Base-by-base conservation (phyloP, 2,797 vertebrate genomes). In the Falco novaeseelandiae region DNA sequence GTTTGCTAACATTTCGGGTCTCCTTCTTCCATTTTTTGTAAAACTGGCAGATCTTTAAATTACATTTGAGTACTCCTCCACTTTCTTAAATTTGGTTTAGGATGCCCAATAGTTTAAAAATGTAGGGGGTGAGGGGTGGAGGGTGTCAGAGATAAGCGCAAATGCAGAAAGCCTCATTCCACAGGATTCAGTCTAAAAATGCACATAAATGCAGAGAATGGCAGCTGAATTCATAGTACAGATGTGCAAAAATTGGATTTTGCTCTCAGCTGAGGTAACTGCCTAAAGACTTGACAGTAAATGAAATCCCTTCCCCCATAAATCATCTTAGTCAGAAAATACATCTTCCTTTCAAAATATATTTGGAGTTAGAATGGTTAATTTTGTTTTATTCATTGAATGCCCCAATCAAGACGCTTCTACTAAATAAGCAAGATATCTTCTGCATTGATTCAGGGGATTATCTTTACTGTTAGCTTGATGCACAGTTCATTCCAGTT, bases 381-480 rank as follows among this genome's bases (percentile, higher is more conserved):
- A 44, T 80, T 77, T 83, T 65, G 20, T 9, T 86, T 76, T 54
- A 36, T 57, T 59, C 29, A 25, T 69, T 66, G 8, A 70, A 40
- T 57, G n/a, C 38, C 32, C 29, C 46, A 71, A 61, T 71, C 92
- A 90, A 90, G 61, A 89, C 21, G 70, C 52, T 94, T 87, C 78
- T 83, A 46, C 21, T 69, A 54, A 90, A 79, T 51, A 88, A 91
- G 65, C 7, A 69, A 76, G 34, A 4, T 36, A 74, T 83, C 83
- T 83, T 73, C 38, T 78, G 32, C 38, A 92, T 87, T 65, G 71
- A 92, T 89, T 71, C 70, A 0, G 44, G 19, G 36, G 52, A 89
- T 80, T 90, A 93, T 54, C 3, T 0, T 55, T 59, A 59, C 29
- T 22, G 79, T 77, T 87, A 83, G 25, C 44, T 61, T 70, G 58